Evolutionary conservation across 2,113 vertebrate genomes (phyloP), one percentile per base, ranked within the genome.

Genomic region (Odobenus rosmarus): DNA sequence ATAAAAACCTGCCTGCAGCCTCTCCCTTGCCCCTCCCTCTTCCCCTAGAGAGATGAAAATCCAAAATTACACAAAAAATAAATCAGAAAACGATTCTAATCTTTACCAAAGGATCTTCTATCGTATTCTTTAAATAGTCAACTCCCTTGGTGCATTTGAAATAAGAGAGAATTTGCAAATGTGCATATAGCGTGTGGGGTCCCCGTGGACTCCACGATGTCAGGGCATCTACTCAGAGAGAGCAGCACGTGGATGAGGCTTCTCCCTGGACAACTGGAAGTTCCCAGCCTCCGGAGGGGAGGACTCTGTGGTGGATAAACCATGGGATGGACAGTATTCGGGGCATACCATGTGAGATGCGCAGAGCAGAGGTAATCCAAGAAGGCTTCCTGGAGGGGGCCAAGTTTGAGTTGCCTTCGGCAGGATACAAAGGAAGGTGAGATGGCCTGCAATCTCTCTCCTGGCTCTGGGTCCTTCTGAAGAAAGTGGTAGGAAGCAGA

Each of bases 61-160:
- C 94, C 80, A 42, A 97, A 88, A 62, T 90, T 88, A 97, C 90
- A 95, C 81, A 62, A 72, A 96, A 81, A 81, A 51, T 61, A 92
- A 96, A 88, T 67, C 86, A 26, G 79, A 96, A 79, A 59, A 46
- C n/a, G 80, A 97, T 88, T 61, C 87, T 49, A 95, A 42, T 85
- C 92, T 98, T 98, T 97, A 93, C 97, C 62, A 59, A 93, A 85
- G 92, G 95, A 97, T 98, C 62, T 96, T 88, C 80, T 74, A 8
- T 59, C 88, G 79, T 84, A 93, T 89, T 96, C 59, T 94, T 90
- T 96, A 95, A 97, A 97, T 42, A 98, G 26, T 21, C 71, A 88
- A 4, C 49, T 97, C 76, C 96, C 93, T 19, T 10, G 84, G 92
- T 69, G 80, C 80, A 85, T 93, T 59, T 67, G 76, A 95, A 96